Base-by-base conservation (phyloP, 2,797 vertebrate species). In the Fistularia tabacaria region DNA sequence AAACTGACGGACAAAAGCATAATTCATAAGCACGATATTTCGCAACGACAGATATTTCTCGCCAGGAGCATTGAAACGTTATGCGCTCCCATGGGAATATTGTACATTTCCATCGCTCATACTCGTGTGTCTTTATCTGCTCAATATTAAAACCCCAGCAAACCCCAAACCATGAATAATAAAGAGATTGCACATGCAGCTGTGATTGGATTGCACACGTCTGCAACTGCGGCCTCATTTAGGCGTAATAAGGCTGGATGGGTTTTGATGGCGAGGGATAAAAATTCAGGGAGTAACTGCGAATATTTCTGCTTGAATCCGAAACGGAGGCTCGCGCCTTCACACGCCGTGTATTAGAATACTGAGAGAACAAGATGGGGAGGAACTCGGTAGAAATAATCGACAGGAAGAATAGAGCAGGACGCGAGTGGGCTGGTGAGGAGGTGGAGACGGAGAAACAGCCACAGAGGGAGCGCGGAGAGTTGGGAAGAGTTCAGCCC, bases 251-350 rank as follows among this genome's bases (percentile, higher is more conserved):
- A 15, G 43, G 3, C 11, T 10, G 38, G 12, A 41, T 72, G 64
- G 80, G 80, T 81, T 66, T 45, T 56, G 59, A 85, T 73, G 68
- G 53, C 2, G 46, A 45, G 48, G 47, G 25, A 25, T 25, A 25
- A 25, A n/a, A 25, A 52, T 69, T 69, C 46, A 74, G 64, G 69
- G 74, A 84, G 80, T 75, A 72, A 73, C 46, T 51, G 25, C 25
- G 2, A 25, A 25, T 25, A 2, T 25, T 25, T 25, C 2, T 25
- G 25, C 25, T 25, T 25, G 25, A 25, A 25, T 25, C 25, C 25
- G 25, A 25, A 25, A 25, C 25, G 5, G 25, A 25, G 45, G 44
- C 47, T 66, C 63, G 66, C 49, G 38, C 25, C 25, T 25, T 25
- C 5, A 25, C 25, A 25, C 25, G 25, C 25, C 25, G 25, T 25